Percentiles rank a stretch among this genome's conserved stretches.
These are phyloP conservation scores for Pyrochroa serraticornis DNA, from an alignment of 2,888 invertebrate species.

Conservation along the genomic window DNA sequence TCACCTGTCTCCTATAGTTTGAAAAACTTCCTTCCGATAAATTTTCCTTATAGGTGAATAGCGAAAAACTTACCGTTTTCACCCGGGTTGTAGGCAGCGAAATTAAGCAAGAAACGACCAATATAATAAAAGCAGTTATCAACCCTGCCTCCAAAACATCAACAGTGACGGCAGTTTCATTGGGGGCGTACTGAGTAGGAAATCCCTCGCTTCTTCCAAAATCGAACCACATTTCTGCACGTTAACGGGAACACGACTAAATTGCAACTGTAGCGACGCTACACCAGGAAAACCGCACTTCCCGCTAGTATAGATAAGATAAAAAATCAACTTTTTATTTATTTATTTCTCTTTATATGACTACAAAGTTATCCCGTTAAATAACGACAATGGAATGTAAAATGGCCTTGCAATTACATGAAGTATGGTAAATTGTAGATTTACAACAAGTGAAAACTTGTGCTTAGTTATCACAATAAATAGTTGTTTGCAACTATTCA, in stretches of 20 bases:
- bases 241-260: neutral
- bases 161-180: constrained; percentile 55
- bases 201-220: constrained; percentile 54
- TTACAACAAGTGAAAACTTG: neutral
- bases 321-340: constrained; percentile 3
- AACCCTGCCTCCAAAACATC: constrained; percentile 59
- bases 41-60: neutral
- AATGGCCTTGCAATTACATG: neutral
- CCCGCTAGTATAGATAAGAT: constrained; percentile 14
- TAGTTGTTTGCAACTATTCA: constrained; percentile 6
- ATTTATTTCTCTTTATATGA: constrained; percentile 6
- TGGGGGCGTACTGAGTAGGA: constrained; percentile 54
- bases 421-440: no score
- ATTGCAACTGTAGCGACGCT: neutral
- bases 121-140: constrained; percentile 54
- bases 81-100: constrained; percentile 49
- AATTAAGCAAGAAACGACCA: constrained; percentile 52
- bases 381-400: constrained; percentile 13
- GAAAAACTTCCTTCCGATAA: no score
- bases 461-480: constrained; percentile 13
- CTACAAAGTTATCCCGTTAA: constrained; percentile 17
- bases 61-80: constrained; percentile 41
- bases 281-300: constrained; percentile 14
- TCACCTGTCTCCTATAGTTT: no score
- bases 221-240: constrained; percentile 46